Conservation (phyloP, 2,888 invertebrate species). For the Polydrusus tereticollis region DNA sequence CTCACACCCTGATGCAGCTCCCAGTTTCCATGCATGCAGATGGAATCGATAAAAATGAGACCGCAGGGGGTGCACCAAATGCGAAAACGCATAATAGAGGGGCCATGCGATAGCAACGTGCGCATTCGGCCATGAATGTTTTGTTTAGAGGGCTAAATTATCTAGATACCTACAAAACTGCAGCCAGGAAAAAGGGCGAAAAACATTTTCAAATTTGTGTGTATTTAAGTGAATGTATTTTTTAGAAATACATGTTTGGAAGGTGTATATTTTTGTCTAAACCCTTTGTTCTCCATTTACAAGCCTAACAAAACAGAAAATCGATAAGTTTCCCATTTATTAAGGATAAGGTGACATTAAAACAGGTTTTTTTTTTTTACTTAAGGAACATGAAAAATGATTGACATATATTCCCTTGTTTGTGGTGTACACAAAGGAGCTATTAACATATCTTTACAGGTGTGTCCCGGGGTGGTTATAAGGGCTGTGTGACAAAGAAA, state of each 20-base stretch:
- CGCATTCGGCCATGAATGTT: neutral
- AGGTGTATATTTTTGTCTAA: too few relatives aligned
- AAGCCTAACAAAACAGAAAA: neutral
- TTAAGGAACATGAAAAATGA: conserved; percentile 6
- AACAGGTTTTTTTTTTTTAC: conserved; percentile 24
- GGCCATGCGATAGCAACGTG: neutral
- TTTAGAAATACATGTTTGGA: too few relatives aligned
- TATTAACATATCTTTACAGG: conserved; percentile 38
- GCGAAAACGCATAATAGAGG: conserved; percentile 6
- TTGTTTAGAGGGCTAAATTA: neutral
- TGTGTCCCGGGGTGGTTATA: conserved; percentile 7
- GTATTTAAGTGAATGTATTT: too few relatives aligned
- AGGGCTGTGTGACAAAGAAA: conserved; percentile 20
- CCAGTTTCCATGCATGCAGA: neutral
- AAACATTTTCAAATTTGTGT: too few relatives aligned
- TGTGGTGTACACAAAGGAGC: conserved; percentile 20
- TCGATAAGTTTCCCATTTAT: neutral
- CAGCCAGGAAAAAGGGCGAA: too few relatives aligned
- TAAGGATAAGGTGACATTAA: conserved; percentile 20
- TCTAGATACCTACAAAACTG: neutral
- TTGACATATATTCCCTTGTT: conserved; percentile 38
- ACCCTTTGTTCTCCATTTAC: neutral
- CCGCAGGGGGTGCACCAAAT: neutral
- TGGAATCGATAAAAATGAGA: neutral
- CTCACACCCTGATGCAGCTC: neutral